Conservation (phyloP, 2,113 vertebrate species). For the Pteropus alecto region DNA sequence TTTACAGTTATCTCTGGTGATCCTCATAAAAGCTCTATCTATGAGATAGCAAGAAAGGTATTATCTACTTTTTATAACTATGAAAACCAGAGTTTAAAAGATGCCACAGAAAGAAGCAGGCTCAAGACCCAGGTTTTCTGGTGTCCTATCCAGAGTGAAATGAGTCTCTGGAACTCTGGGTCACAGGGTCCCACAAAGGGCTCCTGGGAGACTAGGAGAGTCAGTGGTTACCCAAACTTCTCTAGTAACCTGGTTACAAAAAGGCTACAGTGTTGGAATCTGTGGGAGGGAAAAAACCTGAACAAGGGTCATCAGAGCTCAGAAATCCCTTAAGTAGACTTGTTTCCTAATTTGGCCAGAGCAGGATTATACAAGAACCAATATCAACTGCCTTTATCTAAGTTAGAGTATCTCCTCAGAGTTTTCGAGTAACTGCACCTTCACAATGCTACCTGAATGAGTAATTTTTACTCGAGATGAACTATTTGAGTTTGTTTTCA, state of each 20-base stretch:
- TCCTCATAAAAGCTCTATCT: neutral
- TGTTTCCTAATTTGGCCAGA: neutral
- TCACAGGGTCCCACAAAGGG: neutral
- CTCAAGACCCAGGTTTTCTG: neutral
- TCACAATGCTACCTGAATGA: neutral
- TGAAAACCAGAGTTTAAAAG: neutral
- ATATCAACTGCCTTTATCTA: too few relatives aligned
- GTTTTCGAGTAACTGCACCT: neutral
- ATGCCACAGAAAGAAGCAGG: neutral
- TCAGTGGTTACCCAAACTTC: neutral
- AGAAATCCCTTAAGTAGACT: neutral
- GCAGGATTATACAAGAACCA: neutral
- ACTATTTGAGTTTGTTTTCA: neutral
- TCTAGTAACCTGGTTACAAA: neutral
- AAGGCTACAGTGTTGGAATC: neutral
- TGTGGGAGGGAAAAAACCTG: neutral
- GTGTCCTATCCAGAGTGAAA: neutral
- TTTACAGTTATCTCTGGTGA: neutral
- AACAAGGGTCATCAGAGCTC: neutral
- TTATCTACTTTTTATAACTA: neutral
- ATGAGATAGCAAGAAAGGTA: neutral
- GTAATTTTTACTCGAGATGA: neutral
- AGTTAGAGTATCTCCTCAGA: neutral
- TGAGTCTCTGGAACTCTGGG: neutral
- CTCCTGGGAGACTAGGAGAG: neutral